A percentile compares a stretch with the other conserved stretches of the same genome.
Conservation (phyloP, 2,113 vertebrate species). For the Trematocara nigrifrons region DNA sequence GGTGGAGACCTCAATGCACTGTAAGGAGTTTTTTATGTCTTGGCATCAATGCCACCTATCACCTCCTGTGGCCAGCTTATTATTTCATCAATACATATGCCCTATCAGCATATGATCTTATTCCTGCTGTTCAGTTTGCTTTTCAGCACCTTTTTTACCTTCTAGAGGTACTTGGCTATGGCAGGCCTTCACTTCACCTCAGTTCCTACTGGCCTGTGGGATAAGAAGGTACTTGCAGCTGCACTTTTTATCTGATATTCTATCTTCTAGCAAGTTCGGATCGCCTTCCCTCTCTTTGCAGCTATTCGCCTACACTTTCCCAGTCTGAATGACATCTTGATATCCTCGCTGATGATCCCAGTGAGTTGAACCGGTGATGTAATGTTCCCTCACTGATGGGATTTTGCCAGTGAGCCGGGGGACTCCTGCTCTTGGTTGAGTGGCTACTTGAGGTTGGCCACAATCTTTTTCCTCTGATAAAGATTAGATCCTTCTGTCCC, state of each 20-base stretch:
- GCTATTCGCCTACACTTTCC: not conserved
- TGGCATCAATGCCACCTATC: not conserved
- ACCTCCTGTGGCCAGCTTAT: not conserved
- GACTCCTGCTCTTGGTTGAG: not conserved
- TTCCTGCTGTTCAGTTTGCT: not conserved
- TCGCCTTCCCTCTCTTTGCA: not conserved
- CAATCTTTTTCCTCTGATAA: not conserved
- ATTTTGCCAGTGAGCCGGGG: not conserved
- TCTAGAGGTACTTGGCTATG: not conserved
- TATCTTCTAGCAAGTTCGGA: rapidly evolving
- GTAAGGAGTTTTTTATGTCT: not conserved
- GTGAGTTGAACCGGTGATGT: not conserved
- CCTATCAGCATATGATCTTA: not conserved
- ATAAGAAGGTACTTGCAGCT: not conserved
- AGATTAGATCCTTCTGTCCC: not conserved
- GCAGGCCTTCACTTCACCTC: not conserved
- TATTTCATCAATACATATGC: not conserved
- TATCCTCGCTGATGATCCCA: not conserved
- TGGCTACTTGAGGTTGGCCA: not conserved
- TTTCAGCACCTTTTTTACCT: not conserved
- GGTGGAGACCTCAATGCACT: not conserved
- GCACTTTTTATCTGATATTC: not conserved
- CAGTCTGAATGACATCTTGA: not conserved
- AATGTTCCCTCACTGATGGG: not conserved
- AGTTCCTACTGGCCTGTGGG: not conserved